Evolutionary conservation across 2,113 vertebrate genomes (phyloP).

Genomic region (Orthonyx spaldingii): DNA sequence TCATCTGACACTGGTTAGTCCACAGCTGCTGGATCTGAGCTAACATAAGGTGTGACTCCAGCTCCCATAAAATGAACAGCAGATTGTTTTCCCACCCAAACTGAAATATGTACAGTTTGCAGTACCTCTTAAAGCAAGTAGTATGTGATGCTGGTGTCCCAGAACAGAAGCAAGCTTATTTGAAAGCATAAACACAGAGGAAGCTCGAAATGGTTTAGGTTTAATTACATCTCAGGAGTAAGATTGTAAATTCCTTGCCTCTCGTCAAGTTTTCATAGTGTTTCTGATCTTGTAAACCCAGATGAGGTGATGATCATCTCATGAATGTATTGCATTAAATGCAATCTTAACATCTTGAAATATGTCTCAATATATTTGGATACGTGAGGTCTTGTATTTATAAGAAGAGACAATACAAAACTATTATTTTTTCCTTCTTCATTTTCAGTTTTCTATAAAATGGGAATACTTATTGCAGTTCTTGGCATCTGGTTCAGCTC

Average conservation of each 20-base stretch:
- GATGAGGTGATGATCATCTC: not conserved
- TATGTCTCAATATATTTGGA: not conserved
- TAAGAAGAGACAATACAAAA: not conserved
- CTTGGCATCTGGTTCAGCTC: conserved; percentile 73
- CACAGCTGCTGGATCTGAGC: not conserved
- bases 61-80: not conserved
- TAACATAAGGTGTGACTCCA: not conserved
- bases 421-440: not conserved
- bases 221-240: not conserved
- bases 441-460: conserved; percentile 69
- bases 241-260: not conserved
- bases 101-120: not conserved
- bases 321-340: not conserved
- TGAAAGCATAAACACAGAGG: not conserved
- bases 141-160: not conserved
- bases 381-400: not conserved
- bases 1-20: not conserved
- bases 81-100: not conserved
- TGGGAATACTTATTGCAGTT: conserved; percentile 74
- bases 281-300: not conserved
- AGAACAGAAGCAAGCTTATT: not conserved
- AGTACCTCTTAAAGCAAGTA: not conserved
- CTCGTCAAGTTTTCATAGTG: not conserved
- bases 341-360: not conserved
- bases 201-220: not conserved